Conservation (phyloP, 2,797 vertebrate genomes). For the Hydrolagus colliei region DNA sequence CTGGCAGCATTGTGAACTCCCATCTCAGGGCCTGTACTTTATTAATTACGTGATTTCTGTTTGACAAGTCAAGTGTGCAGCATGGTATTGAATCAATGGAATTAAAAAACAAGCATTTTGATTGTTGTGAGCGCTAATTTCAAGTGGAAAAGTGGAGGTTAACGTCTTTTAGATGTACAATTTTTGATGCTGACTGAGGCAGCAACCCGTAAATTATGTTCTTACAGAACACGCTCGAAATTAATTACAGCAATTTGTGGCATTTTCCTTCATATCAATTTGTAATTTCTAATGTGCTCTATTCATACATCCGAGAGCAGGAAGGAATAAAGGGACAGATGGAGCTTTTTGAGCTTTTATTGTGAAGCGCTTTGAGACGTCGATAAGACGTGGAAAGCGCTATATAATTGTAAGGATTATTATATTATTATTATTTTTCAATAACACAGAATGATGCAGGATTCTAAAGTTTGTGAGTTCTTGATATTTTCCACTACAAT, state of each 20-base stretch:
- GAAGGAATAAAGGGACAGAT: neutral
- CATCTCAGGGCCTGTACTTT: neutral
- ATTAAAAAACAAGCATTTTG: neutral
- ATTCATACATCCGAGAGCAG: constrained; percentile 13
- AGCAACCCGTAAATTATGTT: constrained; percentile 24
- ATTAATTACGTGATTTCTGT: neutral
- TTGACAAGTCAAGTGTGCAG: neutral
- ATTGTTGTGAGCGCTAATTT: constrained; percentile 25
- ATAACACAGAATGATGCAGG: constrained; percentile 10
- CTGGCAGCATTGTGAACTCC: neutral
- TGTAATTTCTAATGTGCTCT: constrained; percentile 12
- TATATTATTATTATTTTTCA: neutral
- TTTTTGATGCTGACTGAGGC: neutral
- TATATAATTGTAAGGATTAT: too few species aligned
- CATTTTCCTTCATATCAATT: constrained; percentile 20
- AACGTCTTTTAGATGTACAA: constrained; percentile 20
- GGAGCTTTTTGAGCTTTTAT: neutral
- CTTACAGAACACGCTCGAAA: constrained; percentile 16
- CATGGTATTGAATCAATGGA: neutral
- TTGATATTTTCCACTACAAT: neutral
- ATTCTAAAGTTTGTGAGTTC: neutral
- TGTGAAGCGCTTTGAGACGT: too few species aligned
- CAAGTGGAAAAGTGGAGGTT: neutral
- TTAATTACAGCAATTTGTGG: constrained; percentile 26
- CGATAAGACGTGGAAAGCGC: too few species aligned